phyloP scores from a whole-genome alignment of 2,888 invertebrate species.

The Diplolepis rosae region DNA sequence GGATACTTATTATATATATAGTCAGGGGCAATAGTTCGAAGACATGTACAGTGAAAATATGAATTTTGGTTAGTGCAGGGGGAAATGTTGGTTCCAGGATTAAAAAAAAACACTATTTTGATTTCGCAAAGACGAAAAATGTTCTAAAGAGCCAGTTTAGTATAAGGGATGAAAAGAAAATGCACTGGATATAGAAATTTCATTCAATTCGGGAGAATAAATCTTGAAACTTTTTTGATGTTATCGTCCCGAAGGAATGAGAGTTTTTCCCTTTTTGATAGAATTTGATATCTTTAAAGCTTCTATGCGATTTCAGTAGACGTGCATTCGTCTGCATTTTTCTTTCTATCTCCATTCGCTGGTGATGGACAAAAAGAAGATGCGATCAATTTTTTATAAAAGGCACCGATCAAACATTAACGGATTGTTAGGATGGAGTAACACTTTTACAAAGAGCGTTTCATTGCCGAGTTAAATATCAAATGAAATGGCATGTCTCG shows the following conservation, averaged over 20 bases:
- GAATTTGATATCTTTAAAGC: neutral
- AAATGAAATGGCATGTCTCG: constrained; percentile 21
- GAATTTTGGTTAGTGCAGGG: too few relatives aligned
- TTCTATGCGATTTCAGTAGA: neutral
- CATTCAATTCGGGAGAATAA: neutral
- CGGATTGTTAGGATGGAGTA: neutral
- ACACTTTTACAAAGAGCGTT: constrained; percentile 9
- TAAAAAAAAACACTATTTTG: too few relatives aligned
- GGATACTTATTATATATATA: neutral
- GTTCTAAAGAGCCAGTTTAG: too few relatives aligned
- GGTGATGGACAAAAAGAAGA: neutral
- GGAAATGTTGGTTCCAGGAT: too few relatives aligned
- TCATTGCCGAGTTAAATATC: constrained; percentile 6
- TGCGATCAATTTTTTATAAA: neutral
- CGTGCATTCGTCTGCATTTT: neutral
- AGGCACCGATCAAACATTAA: neutral
- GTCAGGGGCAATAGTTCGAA: neutral
- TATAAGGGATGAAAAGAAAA: neutral
- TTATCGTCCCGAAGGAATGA: neutral
- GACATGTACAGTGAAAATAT: neutral
- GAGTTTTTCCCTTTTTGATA: neutral
- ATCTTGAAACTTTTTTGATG: neutral
- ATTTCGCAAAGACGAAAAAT: too few relatives aligned
- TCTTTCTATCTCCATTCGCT: neutral
- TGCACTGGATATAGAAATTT: neutral